Percentiles rank a stretch among this genome's conserved stretches.
phyloP scores from a whole-genome alignment of 2,888 invertebrate genomes.

The Gymnosoma rotundatum region DNA sequence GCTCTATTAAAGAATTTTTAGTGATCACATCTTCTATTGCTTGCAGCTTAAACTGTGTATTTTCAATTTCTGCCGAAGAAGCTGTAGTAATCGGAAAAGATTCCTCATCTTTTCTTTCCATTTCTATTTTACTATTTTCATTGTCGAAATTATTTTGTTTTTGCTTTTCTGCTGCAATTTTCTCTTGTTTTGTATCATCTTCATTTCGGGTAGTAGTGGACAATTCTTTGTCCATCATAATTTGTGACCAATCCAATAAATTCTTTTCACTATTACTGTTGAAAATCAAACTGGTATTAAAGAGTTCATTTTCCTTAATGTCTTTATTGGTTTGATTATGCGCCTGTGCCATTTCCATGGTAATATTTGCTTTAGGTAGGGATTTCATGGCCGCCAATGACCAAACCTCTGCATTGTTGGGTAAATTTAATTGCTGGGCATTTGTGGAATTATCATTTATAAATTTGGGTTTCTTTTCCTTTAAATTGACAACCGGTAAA shows the following conservation, averaged over 20 bases:
- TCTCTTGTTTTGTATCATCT: background rate
- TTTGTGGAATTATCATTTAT: slow-evolving; percentile 79
- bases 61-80: background rate
- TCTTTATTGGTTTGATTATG: slow-evolving; percentile 44
- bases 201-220: slow-evolving; percentile 36
- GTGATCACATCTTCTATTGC: background rate
- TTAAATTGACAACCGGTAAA: background rate
- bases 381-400: slow-evolving; percentile 79
- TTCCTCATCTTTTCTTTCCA: background rate
- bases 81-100: background rate
- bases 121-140: background rate
- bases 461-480: slow-evolving; percentile 79
- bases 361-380: slow-evolving; percentile 68
- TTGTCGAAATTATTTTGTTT: slow-evolving; percentile 12
- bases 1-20: slow-evolving; percentile 14
- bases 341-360: slow-evolving; percentile 42
- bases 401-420: slow-evolving; percentile 79
- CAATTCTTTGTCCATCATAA: slow-evolving; percentile 74
- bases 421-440: slow-evolving; percentile 77
- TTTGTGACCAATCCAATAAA: slow-evolving; percentile 79
- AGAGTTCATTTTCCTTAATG: background rate
- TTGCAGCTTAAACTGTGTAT: background rate
- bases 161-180: background rate
- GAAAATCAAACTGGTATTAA: slow-evolving; percentile 32
- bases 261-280: slow-evolving; percentile 75